Percentiles rank a stretch among this genome's conserved stretches.
Evolutionary conservation across 2,113 vertebrate genomes (phyloP).

Genomic region (Coregonus clupeaformis): DNA sequence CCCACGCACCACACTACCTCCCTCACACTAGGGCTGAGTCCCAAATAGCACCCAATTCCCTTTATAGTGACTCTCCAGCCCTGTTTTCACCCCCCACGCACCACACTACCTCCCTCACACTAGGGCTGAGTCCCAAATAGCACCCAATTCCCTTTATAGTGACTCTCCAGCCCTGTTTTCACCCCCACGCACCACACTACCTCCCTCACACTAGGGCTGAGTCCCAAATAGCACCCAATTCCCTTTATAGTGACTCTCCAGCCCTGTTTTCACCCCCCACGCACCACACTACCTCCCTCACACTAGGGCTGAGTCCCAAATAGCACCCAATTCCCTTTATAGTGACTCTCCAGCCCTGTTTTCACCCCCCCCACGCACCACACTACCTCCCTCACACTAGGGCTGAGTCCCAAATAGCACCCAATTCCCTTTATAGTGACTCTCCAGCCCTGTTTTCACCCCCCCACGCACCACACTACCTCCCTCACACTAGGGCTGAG

Average conservation of each 20-base stretch:
- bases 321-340: not conserved
- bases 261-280: not conserved
- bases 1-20: not conserved
- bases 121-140: not conserved
- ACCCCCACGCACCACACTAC: not conserved
- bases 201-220: not conserved
- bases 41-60: not conserved
- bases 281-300: not conserved
- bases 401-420: not conserved
- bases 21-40: not conserved
- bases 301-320: not conserved
- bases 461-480: not conserved
- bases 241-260: too few species aligned
- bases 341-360: not conserved
- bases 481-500: not conserved
- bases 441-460: not conserved
- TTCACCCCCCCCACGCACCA: not conserved
- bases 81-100: not conserved
- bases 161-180: not conserved
- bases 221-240: not conserved
- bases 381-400: not conserved
- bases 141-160: not conserved
- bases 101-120: not conserved
- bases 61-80: too few species aligned
- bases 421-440: too few species aligned